These are phyloP conservation scores for Caenorhabditis becei DNA, from an alignment of 2,888 invertebrate species.

Conservation along the genomic window DNA sequence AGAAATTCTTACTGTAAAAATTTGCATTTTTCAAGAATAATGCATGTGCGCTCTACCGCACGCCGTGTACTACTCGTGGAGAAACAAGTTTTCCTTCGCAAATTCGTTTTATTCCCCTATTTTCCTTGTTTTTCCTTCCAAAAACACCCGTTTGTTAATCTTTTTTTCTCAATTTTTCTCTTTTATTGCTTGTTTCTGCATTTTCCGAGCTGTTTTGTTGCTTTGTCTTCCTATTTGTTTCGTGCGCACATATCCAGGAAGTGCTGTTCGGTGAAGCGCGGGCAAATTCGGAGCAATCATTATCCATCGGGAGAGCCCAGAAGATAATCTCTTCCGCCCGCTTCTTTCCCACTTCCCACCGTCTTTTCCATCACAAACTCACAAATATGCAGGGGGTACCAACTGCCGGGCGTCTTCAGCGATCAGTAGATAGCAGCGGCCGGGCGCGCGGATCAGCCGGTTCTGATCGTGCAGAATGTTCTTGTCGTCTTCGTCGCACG, in stretches of 20 bases:
- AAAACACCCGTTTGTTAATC: not conserved
- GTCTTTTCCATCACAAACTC: constrained; percentile 39
- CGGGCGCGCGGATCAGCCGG: constrained; percentile 59
- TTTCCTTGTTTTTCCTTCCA: not conserved
- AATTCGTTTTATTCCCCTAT: not conserved
- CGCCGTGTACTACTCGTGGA: constrained; percentile 30
- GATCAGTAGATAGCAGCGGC: constrained; percentile 66
- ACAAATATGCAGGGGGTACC: constrained; percentile 47
- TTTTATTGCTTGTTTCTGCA: not conserved
- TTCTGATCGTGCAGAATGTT: constrained; percentile 72
- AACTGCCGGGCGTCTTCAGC: constrained; percentile 68
- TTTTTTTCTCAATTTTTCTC: not conserved
- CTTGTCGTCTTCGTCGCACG: constrained; percentile 80
- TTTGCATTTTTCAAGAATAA: not conserved
- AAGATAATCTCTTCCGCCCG: constrained; percentile 50
- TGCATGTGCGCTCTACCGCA: constrained; percentile 31
- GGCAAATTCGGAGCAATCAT: constrained; percentile 51
- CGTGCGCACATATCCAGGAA: constrained; percentile 21
- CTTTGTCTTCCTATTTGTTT: not conserved
- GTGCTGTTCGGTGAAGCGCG: constrained; percentile 48
- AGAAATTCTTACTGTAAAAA: not conserved
- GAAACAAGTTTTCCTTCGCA: constrained; percentile 3
- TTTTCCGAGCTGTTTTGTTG: constrained; percentile 2
- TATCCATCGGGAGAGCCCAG: constrained; percentile 19
- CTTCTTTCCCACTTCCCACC: constrained; percentile 6